Conservation (phyloP, 2,888 invertebrate species). For the Prenolepis imparis region DNA sequence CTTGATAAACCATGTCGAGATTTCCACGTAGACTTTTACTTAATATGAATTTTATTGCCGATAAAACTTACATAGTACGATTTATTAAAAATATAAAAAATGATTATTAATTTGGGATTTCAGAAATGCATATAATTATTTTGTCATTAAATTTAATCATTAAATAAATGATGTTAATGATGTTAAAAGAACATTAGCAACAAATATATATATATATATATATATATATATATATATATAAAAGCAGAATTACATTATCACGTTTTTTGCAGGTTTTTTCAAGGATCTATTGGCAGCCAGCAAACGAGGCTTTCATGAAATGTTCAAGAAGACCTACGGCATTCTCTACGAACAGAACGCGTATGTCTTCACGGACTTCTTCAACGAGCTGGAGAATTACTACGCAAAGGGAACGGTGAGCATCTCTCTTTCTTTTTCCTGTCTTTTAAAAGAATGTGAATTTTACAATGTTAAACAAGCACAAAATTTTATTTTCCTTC, state of each 20-base stretch:
- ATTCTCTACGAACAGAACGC: slow-evolving; percentile 97
- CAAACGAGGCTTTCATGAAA: slow-evolving; percentile 95
- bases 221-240: no score
- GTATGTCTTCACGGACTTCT: slow-evolving; percentile 96
- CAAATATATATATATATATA: no score
- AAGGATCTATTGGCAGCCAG: slow-evolving; percentile 93
- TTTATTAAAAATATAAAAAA: no score
- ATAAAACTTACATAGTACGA: background rate
- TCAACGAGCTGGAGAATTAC: slow-evolving; percentile 95
- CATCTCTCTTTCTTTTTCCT: slow-evolving; percentile 32
- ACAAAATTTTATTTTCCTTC: slow-evolving; percentile 17
- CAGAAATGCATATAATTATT: background rate
- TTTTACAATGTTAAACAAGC: slow-evolving; percentile 21
- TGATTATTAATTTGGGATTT: background rate
- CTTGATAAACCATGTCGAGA: slow-evolving; percentile 22
- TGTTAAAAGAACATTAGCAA: background rate
- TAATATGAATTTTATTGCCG: background rate
- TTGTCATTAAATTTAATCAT: no score
- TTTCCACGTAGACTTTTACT: background rate
- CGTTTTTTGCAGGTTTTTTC: slow-evolving; percentile 93
- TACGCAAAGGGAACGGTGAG: slow-evolving; percentile 91
- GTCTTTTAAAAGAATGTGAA: slow-evolving; percentile 19
- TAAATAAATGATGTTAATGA: background rate
- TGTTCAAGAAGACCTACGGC: slow-evolving; percentile 98
- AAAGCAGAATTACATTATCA: background rate